phyloP scores from a whole-genome alignment of 1,140 invertebrate genomes.

The Mactra quadrangularis region DNA sequence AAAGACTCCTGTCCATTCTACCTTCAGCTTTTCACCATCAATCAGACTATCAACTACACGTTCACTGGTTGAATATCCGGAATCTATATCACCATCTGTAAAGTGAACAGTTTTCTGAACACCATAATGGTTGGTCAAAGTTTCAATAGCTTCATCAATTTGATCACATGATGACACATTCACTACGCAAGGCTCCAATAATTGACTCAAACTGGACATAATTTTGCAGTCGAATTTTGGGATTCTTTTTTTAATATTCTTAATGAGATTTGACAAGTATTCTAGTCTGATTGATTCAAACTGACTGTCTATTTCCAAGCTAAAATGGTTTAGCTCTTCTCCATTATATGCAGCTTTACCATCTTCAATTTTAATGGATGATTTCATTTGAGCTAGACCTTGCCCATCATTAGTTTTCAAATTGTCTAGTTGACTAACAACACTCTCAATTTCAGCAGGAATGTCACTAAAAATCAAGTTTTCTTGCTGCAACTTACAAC shows the following conservation, averaged over 20 bases:
- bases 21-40: too few relatives aligned
- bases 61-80: too few relatives aligned
- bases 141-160: too few relatives aligned
- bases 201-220: background rate
- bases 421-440: background rate
- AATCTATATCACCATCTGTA: too few relatives aligned
- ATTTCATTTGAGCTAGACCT: background rate
- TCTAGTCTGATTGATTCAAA: background rate
- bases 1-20: too few relatives aligned
- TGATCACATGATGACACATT: background rate
- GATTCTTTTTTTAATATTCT: background rate
- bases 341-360: background rate
- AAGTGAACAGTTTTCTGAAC: too few relatives aligned
- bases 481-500: background rate
- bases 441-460: background rate
- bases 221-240: background rate
- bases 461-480: background rate
- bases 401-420: background rate
- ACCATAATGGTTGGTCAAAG: too few relatives aligned
- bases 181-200: background rate
- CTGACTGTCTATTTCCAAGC: background rate
- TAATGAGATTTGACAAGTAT: background rate
- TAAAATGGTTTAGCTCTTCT: background rate
- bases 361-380: slow-evolving; percentile 4
- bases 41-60: too few relatives aligned